A percentile compares a stretch with the other conserved stretches of the same genome.
These are phyloP conservation scores for Molorchus minor DNA, from an alignment of 2,888 invertebrate species.

Conservation along the genomic window DNA sequence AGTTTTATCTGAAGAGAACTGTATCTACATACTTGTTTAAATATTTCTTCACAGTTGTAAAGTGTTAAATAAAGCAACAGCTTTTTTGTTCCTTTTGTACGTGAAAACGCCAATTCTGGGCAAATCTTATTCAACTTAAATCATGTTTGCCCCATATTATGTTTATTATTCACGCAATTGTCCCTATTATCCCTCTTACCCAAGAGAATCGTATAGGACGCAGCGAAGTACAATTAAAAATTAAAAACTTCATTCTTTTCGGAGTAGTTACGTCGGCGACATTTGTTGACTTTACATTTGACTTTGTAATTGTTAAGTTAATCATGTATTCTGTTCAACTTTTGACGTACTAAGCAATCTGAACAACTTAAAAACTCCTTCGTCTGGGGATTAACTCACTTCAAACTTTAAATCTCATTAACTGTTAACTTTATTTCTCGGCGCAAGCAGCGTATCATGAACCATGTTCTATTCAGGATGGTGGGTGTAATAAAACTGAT, in stretches of 20 bases:
- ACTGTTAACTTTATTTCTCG: constrained; percentile 20
- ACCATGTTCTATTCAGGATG: constrained; percentile 13
- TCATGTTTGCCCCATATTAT: constrained; percentile 7
- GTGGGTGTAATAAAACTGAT: no score
- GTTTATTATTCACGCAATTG: constrained; percentile 20
- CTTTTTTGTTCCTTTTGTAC: no score
- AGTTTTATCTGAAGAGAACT: no score
- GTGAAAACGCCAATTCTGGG: no score
- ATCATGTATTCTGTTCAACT: constrained; percentile 39
- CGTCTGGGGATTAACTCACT: constrained; percentile 19
- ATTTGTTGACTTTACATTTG: constrained; percentile 37
- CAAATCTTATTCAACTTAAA: constrained; percentile 4
- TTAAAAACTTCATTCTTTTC: constrained; percentile 48
- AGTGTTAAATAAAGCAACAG: no score
- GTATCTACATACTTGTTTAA: no score
- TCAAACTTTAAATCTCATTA: constrained; percentile 25
- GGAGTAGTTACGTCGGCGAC: constrained; percentile 28
- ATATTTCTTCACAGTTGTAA: no score
- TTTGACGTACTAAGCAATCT: constrained; percentile 37
- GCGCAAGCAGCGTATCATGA: constrained; percentile 6
- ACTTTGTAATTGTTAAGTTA: constrained; percentile 40
- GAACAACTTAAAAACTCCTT: constrained; percentile 29
- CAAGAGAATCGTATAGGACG: constrained; percentile 25
- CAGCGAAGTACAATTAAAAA: constrained; percentile 45
- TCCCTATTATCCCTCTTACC: constrained; percentile 14